Evolutionary conservation across 2,888 invertebrate species (phyloP).

Genomic region (Plagodis dolabraria): DNA sequence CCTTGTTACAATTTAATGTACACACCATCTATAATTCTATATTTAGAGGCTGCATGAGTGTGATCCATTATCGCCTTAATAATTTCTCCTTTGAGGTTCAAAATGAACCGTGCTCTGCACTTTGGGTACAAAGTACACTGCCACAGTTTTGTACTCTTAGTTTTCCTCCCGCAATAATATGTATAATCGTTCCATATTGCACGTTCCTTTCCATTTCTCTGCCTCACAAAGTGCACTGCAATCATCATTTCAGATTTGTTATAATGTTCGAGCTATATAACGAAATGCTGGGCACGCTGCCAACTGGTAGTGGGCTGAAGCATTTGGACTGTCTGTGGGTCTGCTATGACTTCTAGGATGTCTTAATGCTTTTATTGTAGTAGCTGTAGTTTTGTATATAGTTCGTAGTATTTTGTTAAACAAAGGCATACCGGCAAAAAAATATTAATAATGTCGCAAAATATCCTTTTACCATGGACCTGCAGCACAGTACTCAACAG

Average conservation of each 20-base stretch:
- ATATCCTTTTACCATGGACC: too few species aligned
- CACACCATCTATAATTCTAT: slow-evolving; percentile 1
- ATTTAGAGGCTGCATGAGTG: neutral
- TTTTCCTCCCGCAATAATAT: slow-evolving; percentile 2
- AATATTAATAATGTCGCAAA: too few species aligned
- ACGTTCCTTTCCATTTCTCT: slow-evolving; percentile 28
- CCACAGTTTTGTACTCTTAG: slow-evolving; percentile 30
- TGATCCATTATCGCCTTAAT: neutral
- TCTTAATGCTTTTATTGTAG: too few species aligned
- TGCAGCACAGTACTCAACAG: too few species aligned
- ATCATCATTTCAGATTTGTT: neutral
- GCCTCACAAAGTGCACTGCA: slow-evolving; percentile 29
- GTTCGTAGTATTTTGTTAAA: too few species aligned
- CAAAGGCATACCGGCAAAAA: too few species aligned
- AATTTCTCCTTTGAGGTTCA: slow-evolving; percentile 7
- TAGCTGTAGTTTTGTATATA: too few species aligned
- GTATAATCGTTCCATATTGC: neutral
- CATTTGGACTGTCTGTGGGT: too few species aligned
- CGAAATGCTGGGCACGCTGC: too few species aligned
- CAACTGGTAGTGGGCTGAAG: too few species aligned
- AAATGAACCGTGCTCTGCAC: slow-evolving; percentile 35
- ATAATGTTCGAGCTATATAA: too few species aligned
- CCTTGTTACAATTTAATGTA: neutral
- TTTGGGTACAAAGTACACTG: slow-evolving; percentile 34
- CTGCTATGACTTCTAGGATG: too few species aligned